Evolutionary conservation across 1,140 invertebrate genomes (phyloP).

Genomic region (Drepana arcuata): DNA sequence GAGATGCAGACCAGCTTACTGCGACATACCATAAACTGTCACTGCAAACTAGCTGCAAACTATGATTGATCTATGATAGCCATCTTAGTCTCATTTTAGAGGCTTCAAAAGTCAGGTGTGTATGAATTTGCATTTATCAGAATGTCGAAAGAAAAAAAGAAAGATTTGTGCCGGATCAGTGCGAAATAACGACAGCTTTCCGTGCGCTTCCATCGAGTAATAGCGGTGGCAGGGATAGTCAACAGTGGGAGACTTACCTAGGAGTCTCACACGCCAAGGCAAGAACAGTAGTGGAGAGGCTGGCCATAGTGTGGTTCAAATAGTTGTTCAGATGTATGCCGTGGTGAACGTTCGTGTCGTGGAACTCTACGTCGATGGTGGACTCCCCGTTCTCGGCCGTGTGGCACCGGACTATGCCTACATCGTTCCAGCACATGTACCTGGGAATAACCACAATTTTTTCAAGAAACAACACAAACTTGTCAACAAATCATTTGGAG

Average conservation of each 20-base stretch:
- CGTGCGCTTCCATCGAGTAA: not conserved
- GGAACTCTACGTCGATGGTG: conserved; percentile 95
- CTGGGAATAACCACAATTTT: too few species aligned
- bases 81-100: too few species aligned
- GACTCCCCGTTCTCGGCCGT: conserved; percentile 77
- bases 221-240: too few species aligned
- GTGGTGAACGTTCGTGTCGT: conserved; percentile 92
- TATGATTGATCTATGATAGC: too few species aligned
- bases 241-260: conserved; percentile 38
- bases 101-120: too few species aligned
- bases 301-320: conserved; percentile 84
- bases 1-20: conserved; percentile 84
- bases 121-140: too few species aligned
- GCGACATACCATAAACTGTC: conserved; percentile 10
- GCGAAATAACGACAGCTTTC: conserved; percentile 9
- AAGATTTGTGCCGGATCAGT: too few species aligned
- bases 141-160: too few species aligned
- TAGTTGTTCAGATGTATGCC: conserved; percentile 91
- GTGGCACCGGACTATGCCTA: conserved; percentile 86
- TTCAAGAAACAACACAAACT: conserved; percentile 2
- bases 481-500: not conserved
- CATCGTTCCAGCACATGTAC: conserved; percentile 88
- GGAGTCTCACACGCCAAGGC: conserved; percentile 82
- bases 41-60: too few species aligned
- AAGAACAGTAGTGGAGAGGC: conserved; percentile 84